Base-by-base conservation (phyloP, 2,113 vertebrate species). In the Indicator indicator region DNA sequence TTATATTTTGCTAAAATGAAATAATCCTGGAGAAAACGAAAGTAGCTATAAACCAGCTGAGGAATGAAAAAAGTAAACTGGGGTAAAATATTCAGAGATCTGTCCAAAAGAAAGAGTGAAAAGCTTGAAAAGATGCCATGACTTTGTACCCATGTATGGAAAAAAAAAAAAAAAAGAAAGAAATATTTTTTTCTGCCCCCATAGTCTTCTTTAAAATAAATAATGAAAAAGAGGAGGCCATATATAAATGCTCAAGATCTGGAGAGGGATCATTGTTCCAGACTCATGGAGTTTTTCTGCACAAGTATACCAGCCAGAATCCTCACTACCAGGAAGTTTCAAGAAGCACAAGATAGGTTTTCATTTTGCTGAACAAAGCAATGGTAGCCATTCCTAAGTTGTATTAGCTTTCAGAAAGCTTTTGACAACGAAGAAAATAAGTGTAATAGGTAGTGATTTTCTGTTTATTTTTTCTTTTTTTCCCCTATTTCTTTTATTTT, bases 391-490 rank as follows among this genome's bases (percentile, higher is more conserved):
- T 24, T 33, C 5, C 24, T 81, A 24, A 44, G 55, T 55, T 26
- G 23, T 73, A 28, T 27, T 40, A 2, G 3, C 40, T 83, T 89
- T 81, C 50, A 70, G 52, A 83, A 80, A 55, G 6, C 20, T 70
- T 73, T 81, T 40, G 30, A 40, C 11, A 84, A 67, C 42, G 11
- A 50, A 73, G 44, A 76, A 90, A 86, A 42, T 27, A 55, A 38
- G 17, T 67, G 4, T 65, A 77, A 64, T 6, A 85, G 20, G 44
- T 17, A 42, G 7, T 44, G 26, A 70, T 80, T 42, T 5, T 67
- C 1, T 6, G 4, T 10, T 28, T 2, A 2, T 36, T 4, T 2
- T 38, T 23, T 7, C 12, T 48, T 50, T 40, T 40, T 16, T 6
- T 30, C 16, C 17, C 11, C 17, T 52, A 6, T 20, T 33, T 23